Conservation (phyloP, 30 jellyfish, hydroid and myxozoan species). For the Cassiopea andromeda region DNA sequence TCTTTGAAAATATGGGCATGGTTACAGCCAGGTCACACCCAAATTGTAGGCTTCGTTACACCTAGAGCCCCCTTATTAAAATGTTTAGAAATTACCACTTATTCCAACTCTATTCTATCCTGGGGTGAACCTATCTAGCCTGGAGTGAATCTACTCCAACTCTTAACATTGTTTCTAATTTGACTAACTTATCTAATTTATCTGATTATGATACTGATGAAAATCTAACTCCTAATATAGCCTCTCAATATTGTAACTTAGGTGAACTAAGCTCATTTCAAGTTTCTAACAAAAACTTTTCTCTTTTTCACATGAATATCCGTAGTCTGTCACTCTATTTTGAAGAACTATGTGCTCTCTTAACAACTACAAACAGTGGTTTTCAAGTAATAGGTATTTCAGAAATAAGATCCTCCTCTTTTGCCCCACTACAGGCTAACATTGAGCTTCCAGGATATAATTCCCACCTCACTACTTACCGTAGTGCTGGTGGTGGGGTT, state of each 20-base stretch:
- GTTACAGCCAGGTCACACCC: no score
- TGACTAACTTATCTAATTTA: conserved; percentile 10
- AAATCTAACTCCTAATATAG: conserved; percentile 1
- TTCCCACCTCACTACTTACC: neutral
- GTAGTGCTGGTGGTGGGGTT: neutral
- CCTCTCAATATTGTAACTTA: neutral
- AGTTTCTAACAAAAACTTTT: neutral
- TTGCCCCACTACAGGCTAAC: neutral
- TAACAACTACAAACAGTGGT: neutral
- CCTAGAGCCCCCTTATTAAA: no score
- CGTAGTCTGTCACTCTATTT: conserved; percentile 6
- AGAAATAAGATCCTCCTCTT: neutral
- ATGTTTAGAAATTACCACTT: no score
- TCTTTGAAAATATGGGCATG: no score
- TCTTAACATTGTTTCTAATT: neutral
- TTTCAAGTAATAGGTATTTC: neutral
- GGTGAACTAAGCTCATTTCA: neutral
- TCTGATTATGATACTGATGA: conserved; percentile 22
- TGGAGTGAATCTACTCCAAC: conserved; percentile 10
- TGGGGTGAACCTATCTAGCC: no score
- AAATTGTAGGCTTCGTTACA: no score
- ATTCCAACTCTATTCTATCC: no score
- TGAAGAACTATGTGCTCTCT: conserved; percentile 4
- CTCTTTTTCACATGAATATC: conserved; percentile 8
- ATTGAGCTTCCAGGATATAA: neutral